Conservation (phyloP, 2,888 invertebrate genomes). For the Metalampra italica region DNA sequence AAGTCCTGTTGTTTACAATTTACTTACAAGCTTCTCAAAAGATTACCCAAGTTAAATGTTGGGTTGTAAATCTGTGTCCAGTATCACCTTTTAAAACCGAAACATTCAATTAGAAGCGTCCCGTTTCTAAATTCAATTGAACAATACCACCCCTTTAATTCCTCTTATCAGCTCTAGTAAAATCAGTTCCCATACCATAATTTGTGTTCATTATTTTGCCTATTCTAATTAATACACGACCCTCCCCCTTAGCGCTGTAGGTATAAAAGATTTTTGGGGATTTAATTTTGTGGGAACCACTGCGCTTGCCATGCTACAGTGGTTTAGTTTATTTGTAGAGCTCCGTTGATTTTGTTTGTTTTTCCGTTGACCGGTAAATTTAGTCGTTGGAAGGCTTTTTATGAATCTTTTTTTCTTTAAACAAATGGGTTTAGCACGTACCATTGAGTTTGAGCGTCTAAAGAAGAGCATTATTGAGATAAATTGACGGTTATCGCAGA, state of each 20-base stretch:
- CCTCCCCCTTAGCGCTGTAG: conserved; percentile 39
- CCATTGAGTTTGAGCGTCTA: too few species aligned
- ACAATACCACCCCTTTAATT: conserved; percentile 3
- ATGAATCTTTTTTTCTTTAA: neutral
- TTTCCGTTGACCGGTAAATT: conserved; percentile 14
- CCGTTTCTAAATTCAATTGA: conserved; percentile 1
- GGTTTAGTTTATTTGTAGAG: conserved; percentile 33
- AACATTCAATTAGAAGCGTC: neutral
- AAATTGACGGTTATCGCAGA: too few species aligned
- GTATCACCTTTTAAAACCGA: too few species aligned
- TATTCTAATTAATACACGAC: conserved; percentile 59
- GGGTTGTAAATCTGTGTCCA: too few species aligned
- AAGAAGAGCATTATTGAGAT: too few species aligned
- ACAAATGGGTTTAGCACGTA: too few species aligned
- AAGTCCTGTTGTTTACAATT: neutral
- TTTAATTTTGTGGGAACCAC: conserved; percentile 69
- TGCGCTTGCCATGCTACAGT: conserved; percentile 41
- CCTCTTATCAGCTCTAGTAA: conserved; percentile 27
- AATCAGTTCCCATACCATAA: conserved; percentile 62
- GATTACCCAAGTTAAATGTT: too few species aligned
- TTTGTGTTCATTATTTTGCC: conserved; percentile 60
- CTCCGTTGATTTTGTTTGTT: conserved; percentile 22
- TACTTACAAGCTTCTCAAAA: too few species aligned
- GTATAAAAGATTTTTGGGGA: conserved; percentile 52
- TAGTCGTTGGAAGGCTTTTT: neutral